Evolutionary conservation across 2,113 vertebrate species (phyloP), one percentile per base, ranked within the genome.

Genomic region (Elanoides forficatus): DNA sequence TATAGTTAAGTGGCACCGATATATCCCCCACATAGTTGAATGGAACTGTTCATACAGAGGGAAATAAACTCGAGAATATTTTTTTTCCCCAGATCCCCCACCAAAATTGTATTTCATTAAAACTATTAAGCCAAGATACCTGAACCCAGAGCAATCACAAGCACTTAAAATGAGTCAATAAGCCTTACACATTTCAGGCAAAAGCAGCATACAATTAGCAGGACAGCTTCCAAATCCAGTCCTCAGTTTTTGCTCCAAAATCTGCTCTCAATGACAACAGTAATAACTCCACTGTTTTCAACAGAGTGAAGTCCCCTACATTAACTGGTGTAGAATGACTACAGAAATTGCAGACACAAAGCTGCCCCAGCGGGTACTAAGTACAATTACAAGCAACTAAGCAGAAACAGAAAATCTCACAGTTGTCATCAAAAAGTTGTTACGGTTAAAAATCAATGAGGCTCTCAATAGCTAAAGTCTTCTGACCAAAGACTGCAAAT

Each of bases 371-470:
- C 0, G 4, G 85, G 80, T 93, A 68, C 4, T 2, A 95, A 90
- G 87, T 81, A 90, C 74, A 85, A 67, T 94, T 89, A 93, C 73
- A 91, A 89, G 74, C 91, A 93, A 76, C 91, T 94, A 90, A 88
- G 34, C 78, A 85, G 87, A 93, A 95, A 82, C 27, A 91, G 62
- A 89, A 96, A 93, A 89, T 56, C 74, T 63, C 93, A 76, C 71
- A 66, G 42, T 26, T 94, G 66, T 93, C 81, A 94, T 91, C 89
- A 84, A 82, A 93, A 97, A 94, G 81, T 93, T 95, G 81, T 85
- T 66, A 85, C 0, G 0, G 84, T 90, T 96, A 86, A 97, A 95
- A 95, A 88, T 85, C 89, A 93, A 23, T 29, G 70, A 89, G 66
- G 83, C 91, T 89, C 96, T 95, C 65, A 47, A 32, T 15, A 80